phyloP scores from a whole-genome alignment of 2,113 vertebrate genomes.

The Anseranas semipalmata region DNA sequence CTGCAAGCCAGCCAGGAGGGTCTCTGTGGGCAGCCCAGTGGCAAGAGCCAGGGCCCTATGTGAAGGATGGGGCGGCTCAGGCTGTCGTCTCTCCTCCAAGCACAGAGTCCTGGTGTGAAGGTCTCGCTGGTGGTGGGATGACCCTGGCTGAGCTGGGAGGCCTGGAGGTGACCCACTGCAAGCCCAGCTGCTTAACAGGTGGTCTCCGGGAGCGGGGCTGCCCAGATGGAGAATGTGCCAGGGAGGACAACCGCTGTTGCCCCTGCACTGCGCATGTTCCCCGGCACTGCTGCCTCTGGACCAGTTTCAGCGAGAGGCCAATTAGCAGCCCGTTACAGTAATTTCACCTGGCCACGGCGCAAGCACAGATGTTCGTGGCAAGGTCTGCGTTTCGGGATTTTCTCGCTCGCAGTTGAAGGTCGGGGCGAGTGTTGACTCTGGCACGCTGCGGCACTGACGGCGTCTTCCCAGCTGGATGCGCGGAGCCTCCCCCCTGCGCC shows the following conservation, averaged over 20 bases:
- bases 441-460: rapidly evolving
- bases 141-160: neutral
- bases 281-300: neutral
- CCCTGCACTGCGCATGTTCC: neutral
- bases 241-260: neutral
- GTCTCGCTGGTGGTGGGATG: neutral
- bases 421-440: neutral
- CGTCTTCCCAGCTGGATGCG: neutral
- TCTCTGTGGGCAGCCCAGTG: neutral
- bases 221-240: rapidly evolving
- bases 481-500: neutral
- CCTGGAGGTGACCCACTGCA: neutral
- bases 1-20: neutral
- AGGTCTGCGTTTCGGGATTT: neutral
- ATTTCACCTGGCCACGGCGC: neutral
- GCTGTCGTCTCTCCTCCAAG: neutral
- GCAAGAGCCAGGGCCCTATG: neutral
- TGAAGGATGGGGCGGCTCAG: neutral
- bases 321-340: neutral
- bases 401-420: neutral
- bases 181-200: neutral
- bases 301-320: neutral
- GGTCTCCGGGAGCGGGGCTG: neutral
- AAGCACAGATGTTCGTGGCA: neutral
- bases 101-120: neutral